Conservation (phyloP, 1,140 invertebrate species). For the Lucilia sericata region DNA sequence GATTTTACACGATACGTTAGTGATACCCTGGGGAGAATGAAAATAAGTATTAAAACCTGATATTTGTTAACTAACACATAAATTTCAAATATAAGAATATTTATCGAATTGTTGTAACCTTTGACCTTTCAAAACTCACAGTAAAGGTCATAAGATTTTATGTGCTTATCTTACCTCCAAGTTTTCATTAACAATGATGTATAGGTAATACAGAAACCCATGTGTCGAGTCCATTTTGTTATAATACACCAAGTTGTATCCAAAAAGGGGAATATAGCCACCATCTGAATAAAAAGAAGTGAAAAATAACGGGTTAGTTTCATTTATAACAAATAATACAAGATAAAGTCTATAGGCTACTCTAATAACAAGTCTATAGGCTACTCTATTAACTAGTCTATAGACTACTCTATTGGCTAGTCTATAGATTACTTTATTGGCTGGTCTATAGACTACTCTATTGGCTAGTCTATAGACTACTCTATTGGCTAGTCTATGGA, state of each 20-base stretch:
- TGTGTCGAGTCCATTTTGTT: conserved; percentile 90
- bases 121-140: neutral
- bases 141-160: neutral
- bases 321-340: too few relatives aligned
- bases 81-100: neutral
- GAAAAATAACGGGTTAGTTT: too few relatives aligned
- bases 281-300: conserved; percentile 77
- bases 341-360: too few relatives aligned
- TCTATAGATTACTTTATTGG: too few relatives aligned
- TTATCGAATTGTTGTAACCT: neutral
- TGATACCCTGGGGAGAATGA: conserved; percentile 77
- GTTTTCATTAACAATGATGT: conserved; percentile 93
- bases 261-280: conserved; percentile 87
- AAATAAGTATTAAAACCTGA: neutral
- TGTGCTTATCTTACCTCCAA: conserved; percentile 77
- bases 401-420: too few relatives aligned
- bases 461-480: too few relatives aligned
- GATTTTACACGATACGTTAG: conserved; percentile 94
- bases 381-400: too few relatives aligned
- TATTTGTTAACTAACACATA: neutral
- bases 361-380: too few relatives aligned
- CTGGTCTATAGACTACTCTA: too few relatives aligned
- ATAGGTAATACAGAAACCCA: conserved; percentile 92
- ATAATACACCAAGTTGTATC: conserved; percentile 85
- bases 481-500: too few relatives aligned